Conservation (phyloP, 2,888 invertebrate genomes). For the Spodoptera exigua region DNA sequence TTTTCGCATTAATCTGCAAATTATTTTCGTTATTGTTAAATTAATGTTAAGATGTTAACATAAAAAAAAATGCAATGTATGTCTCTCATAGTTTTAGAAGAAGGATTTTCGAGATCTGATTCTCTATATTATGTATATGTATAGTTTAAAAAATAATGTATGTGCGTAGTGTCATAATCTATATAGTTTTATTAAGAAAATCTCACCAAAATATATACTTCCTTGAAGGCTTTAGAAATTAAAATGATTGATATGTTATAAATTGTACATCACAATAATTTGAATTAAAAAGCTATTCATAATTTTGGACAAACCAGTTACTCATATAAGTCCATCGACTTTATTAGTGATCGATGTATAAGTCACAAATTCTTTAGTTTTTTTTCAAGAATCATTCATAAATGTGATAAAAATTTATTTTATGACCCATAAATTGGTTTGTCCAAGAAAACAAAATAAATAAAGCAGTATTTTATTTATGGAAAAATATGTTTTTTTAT, state of each 20-base stretch:
- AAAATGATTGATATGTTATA: slow-evolving; percentile 81
- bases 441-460: slow-evolving; percentile 20
- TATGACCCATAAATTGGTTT: slow-evolving; percentile 22
- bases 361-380: too few relatives aligned
- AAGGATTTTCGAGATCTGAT: slow-evolving; percentile 20
- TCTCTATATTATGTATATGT: slow-evolving; percentile 51
- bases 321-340: slow-evolving; percentile 9
- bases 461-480: slow-evolving; percentile 18
- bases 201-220: slow-evolving; percentile 77
- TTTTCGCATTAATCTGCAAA: slow-evolving; percentile 7
- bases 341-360: too few relatives aligned
- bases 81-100: slow-evolving; percentile 11
- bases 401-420: background rate
- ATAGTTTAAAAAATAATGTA: slow-evolving; percentile 66
- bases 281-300: slow-evolving; percentile 52
- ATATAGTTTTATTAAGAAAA: slow-evolving; percentile 62
- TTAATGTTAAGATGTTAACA: slow-evolving; percentile 1
- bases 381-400: too few relatives aligned
- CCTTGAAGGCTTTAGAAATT: slow-evolving; percentile 69
- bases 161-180: slow-evolving; percentile 63
- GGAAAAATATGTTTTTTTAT: slow-evolving; percentile 37
- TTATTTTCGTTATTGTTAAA: slow-evolving; percentile 15
- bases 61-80: slow-evolving; percentile 8
- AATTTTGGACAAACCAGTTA: slow-evolving; percentile 30
- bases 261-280: slow-evolving; percentile 76